Evolutionary conservation across 2,888 invertebrate species (phyloP).

Genomic region (Microctonus aethiopoides): DNA sequence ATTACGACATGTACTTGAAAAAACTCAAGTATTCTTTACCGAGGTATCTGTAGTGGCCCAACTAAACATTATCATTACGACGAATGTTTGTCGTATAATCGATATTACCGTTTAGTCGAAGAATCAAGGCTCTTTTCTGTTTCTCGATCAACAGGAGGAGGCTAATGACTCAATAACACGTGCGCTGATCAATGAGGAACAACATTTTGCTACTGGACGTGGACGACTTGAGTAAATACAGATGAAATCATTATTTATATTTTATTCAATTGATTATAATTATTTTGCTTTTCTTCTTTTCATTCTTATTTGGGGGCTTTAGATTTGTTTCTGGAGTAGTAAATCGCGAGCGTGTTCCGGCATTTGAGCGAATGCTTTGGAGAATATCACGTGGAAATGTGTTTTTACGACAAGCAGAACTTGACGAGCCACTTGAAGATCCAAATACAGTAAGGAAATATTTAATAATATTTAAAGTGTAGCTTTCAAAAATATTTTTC

Average conservation of each 20-base stretch:
- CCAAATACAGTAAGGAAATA: constrained; percentile 77
- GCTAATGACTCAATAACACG: constrained; percentile 73
- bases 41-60: constrained; percentile 69
- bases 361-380: constrained; percentile 94
- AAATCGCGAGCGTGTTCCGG: constrained; percentile 85
- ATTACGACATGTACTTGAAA: constrained; percentile 89
- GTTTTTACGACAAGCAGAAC: constrained; percentile 86
- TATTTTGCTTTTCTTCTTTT: not conserved
- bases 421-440: constrained; percentile 85
- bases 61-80: constrained; percentile 32
- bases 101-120: constrained; percentile 63
- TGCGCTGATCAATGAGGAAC: constrained; percentile 70
- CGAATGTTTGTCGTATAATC: constrained; percentile 52
- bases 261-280: too few relatives aligned
- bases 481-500: too few relatives aligned
- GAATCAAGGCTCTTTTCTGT: constrained; percentile 63
- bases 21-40: constrained; percentile 90
- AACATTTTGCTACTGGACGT: constrained; percentile 51
- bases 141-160: constrained; percentile 73
- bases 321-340: constrained; percentile 96
- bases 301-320: constrained; percentile 35
- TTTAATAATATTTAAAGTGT: not conserved
- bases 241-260: too few relatives aligned
- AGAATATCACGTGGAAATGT: constrained; percentile 93
- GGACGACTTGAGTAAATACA: constrained; percentile 67